Evolutionary conservation across 2,113 vertebrate genomes (phyloP).

Genomic region (Choloepus hoffmanni): DNA sequence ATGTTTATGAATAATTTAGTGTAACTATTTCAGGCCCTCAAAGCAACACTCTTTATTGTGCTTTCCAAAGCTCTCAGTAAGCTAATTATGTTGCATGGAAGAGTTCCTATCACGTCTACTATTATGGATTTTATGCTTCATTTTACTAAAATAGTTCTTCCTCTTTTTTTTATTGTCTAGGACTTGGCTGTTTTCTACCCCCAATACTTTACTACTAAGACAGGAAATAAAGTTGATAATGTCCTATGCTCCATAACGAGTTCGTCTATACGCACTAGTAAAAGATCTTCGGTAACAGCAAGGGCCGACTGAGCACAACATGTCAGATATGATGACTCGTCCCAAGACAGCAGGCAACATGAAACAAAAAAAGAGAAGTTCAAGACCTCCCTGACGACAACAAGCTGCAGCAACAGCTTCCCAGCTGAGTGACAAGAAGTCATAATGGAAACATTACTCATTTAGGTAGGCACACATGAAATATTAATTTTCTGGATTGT

Average conservation of each 20-base stretch:
- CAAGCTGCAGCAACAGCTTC: slow-evolving; percentile 61
- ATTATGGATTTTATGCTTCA: slow-evolving; percentile 28
- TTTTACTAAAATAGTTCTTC: slow-evolving; percentile 1
- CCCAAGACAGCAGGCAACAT: slow-evolving; percentile 68
- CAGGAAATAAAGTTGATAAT: background rate
- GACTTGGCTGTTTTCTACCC: background rate
- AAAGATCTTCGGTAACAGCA: slow-evolving; percentile 40
- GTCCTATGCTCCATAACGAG: background rate
- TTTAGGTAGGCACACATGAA: slow-evolving; percentile 81
- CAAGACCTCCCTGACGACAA: slow-evolving; percentile 77
- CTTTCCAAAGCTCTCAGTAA: slow-evolving; percentile 60
- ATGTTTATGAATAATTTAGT: slow-evolving; percentile 74
- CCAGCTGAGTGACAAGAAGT: slow-evolving; percentile 72
- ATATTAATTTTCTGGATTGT: slow-evolving; percentile 84
- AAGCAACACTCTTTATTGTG: slow-evolving; percentile 41
- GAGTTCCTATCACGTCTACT: background rate
- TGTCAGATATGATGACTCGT: slow-evolving; percentile 33
- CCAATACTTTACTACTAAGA: background rate
- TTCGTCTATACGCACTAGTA: slow-evolving; percentile 29
- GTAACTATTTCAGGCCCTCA: slow-evolving; percentile 34
- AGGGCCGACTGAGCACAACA: slow-evolving; percentile 58
- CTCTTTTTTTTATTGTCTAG: background rate
- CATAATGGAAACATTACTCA: slow-evolving; percentile 75
- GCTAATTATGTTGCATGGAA: slow-evolving; percentile 39
- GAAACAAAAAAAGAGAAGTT: slow-evolving; percentile 77